These are phyloP conservation scores for Neotoxoptera formosana DNA, from an alignment of 1,140 invertebrate species.

Conservation along the genomic window DNA sequence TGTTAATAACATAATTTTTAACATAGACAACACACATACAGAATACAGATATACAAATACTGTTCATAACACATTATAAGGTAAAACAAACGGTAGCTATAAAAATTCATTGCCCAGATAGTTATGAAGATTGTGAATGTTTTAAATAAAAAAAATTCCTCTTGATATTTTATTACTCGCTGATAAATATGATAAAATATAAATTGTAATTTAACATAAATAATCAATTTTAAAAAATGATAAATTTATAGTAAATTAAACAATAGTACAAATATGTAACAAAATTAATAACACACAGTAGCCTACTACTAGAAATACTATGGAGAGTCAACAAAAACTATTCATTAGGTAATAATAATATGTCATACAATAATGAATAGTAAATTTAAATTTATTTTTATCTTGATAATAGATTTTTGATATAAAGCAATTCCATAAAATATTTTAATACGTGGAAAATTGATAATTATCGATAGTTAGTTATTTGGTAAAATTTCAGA, in stretches of 20 bases:
- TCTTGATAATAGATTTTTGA: too few relatives aligned
- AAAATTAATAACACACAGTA: not conserved
- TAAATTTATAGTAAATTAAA: not conserved
- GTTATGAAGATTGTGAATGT: not conserved
- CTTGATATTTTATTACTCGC: not conserved
- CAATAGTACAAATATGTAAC: not conserved
- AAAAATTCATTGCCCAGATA: not conserved
- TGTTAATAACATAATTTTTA: not conserved
- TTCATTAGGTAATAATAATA: not conserved
- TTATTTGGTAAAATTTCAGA: not conserved
- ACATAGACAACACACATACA: not conserved
- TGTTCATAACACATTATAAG: not conserved
- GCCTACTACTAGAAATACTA: not conserved
- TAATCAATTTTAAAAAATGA: not conserved
- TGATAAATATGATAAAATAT: not conserved
- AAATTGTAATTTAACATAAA: not conserved
- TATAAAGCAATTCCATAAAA: not conserved
- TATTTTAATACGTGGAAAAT: not conserved
- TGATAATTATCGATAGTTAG: not conserved
- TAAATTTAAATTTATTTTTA: not conserved
- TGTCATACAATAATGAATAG: not conserved
- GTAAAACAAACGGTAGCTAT: not conserved
- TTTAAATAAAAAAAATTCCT: not conserved
- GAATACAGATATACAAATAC: not conserved
- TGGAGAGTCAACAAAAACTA: not conserved